A percentile compares a stretch with the other conserved stretches of the same genome.
Conservation (phyloP, 2,797 vertebrate species). For the Melanotaenia trifasciata region DNA sequence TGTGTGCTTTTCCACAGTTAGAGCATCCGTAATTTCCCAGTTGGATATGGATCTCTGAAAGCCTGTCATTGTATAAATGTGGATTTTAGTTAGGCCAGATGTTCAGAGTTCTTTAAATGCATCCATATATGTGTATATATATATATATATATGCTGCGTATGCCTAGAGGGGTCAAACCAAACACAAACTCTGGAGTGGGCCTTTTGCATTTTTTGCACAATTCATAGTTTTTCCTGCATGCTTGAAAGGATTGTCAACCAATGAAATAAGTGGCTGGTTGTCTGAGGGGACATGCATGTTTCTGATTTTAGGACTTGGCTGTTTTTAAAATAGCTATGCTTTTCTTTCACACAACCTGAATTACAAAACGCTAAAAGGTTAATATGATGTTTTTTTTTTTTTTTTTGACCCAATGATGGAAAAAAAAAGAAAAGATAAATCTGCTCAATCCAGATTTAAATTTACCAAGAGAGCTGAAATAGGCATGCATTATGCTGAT, state of each 20-base stretch:
- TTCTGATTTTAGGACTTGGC: not conserved
- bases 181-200: not conserved
- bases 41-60: slow-evolving; percentile 37
- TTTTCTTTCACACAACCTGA: not conserved
- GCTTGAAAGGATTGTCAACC: not conserved
- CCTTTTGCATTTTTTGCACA: not conserved
- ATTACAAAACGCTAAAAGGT: not conserved
- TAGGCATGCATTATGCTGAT: not conserved
- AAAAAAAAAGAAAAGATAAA: not conserved
- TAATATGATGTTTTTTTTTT: not conserved
- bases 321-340: not conserved
- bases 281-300: not conserved
- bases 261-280: not conserved
- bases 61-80: slow-evolving; percentile 15
- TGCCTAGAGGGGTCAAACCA: not conserved
- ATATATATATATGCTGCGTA: not conserved
- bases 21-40: slow-evolving; percentile 58
- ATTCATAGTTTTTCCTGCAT: not conserved
- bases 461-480: not conserved
- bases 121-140: not conserved
- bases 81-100: slow-evolving; percentile 28
- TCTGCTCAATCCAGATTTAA: not conserved
- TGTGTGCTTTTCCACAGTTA: slow-evolving; percentile 41
- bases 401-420: not conserved
- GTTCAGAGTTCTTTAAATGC: slow-evolving; percentile 15